Conservation (phyloP, 1,140 invertebrate genomes). For the Drosophila pruinosa region DNA sequence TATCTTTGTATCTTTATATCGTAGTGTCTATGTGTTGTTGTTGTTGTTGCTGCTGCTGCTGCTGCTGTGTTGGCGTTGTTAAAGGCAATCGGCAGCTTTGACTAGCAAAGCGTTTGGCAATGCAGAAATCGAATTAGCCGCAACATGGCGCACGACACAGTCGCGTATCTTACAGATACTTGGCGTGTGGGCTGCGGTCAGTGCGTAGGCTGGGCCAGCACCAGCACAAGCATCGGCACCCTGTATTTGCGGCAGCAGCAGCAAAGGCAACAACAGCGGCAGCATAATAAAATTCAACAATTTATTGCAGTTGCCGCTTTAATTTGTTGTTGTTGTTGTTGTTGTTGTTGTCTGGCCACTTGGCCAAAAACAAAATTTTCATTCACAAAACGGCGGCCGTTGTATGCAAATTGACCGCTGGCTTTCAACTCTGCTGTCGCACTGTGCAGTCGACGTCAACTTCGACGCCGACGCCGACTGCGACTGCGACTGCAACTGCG, state of each 20-base stretch:
- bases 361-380: constrained; percentile 60
- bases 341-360: constrained; percentile 41
- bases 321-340: constrained; percentile 69
- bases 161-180: constrained; percentile 69
- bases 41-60: constrained; percentile 25
- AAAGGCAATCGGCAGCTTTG: constrained; percentile 70
- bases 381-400: constrained; percentile 77
- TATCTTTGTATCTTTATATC: constrained; percentile 41
- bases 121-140: constrained; percentile 76
- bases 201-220: constrained; percentile 57
- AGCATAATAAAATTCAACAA: constrained; percentile 80
- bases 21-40: constrained; percentile 21
- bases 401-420: constrained; percentile 75
- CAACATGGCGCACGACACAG: constrained; percentile 55
- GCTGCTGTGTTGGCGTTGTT: constrained; percentile 64
- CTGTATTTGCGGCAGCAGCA: constrained; percentile 41
- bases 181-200: constrained; percentile 57
- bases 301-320: constrained; percentile 78
- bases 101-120: constrained; percentile 75
- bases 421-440: constrained; percentile 51
- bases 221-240: constrained; percentile 32
- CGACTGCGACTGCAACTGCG: constrained; percentile 24
- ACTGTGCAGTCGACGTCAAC: constrained; percentile 3
- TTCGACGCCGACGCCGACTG: background rate
- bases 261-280: constrained; percentile 48